Percentiles rank a stretch among this genome's conserved stretches.
Evolutionary conservation across 2,113 vertebrate species (phyloP).

Genomic region (Heteronetta atricapilla): DNA sequence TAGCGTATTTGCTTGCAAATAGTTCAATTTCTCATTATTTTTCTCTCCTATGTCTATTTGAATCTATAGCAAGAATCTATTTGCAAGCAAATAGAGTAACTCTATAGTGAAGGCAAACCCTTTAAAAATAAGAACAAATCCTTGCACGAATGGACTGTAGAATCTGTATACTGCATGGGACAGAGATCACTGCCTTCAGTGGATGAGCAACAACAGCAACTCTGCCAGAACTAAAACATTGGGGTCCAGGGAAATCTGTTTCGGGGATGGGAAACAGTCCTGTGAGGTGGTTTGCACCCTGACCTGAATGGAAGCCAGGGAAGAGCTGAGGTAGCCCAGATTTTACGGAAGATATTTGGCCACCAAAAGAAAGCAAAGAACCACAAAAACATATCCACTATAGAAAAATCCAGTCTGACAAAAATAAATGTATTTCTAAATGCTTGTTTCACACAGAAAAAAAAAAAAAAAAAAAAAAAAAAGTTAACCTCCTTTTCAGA

Average conservation of each 20-base stretch:
- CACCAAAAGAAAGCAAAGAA: background rate
- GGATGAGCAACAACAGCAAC: background rate
- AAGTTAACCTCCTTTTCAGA: background rate
- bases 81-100: background rate
- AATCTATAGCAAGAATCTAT: background rate
- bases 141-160: background rate
- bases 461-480: background rate
- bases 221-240: background rate
- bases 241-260: background rate
- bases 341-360: background rate
- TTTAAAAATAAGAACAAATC: background rate
- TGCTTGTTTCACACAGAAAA: background rate
- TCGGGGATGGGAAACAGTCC: background rate
- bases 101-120: background rate
- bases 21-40: background rate
- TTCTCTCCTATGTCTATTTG: background rate
- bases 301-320: background rate
- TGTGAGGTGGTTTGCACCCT: background rate
- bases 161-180: background rate
- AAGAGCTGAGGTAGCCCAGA: background rate
- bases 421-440: background rate
- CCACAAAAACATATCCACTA: background rate
- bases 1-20: background rate
- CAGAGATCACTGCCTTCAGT: background rate
- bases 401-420: background rate